Evolutionary conservation across 2,888 invertebrate species (phyloP), one percentile per base, ranked within the genome.

Genomic region (Nephrocerus scutellatus): DNA sequence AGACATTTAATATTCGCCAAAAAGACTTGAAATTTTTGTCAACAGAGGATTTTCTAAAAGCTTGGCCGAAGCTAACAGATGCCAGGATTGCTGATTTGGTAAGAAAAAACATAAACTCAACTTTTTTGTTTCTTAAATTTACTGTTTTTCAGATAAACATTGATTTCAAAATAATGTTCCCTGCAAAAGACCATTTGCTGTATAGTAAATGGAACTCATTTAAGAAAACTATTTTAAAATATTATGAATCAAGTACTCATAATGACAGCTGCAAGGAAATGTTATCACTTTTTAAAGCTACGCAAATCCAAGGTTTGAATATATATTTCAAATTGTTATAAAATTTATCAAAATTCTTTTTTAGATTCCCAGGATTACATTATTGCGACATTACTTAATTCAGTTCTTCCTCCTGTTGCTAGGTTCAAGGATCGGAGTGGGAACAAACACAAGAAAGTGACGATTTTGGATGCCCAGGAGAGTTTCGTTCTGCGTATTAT

Each of bases 201-300:
- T 35, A 38, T 35, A 18, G 26, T 14, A 43, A 43, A 18, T 43
- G 33, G 39, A 39, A 43, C n/a, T 24, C 14, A n/a, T 35, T 39
- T 25, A 36, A 39, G 10, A 19, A 39, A 24, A 43, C 32, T 39
- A 36, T 34, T 6, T 41, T 25, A 29, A 14, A 9, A 29, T 29
- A 16, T 15, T 29, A 29, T 29, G 29, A 29, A 29, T 16, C 15
- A 5, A 15, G 18, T 14, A 6, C 18, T 5, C 29, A 15, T 6
- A 29, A 29, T 18, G 15, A 29, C 5, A 16, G 7, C 8, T 29
- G 29, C 29, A 29, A 29, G n/a, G 8, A 29, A n/a, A 15, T 9
- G 6, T 14, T 29, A 8, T 15, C 14, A n/a, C 15, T 14, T 14
- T 15, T 7, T 6, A 29, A 29, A 15, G 6, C 29, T 6, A 13